Conservation (phyloP, 2,888 invertebrate species). For the Orthonychiurus folsomi region DNA sequence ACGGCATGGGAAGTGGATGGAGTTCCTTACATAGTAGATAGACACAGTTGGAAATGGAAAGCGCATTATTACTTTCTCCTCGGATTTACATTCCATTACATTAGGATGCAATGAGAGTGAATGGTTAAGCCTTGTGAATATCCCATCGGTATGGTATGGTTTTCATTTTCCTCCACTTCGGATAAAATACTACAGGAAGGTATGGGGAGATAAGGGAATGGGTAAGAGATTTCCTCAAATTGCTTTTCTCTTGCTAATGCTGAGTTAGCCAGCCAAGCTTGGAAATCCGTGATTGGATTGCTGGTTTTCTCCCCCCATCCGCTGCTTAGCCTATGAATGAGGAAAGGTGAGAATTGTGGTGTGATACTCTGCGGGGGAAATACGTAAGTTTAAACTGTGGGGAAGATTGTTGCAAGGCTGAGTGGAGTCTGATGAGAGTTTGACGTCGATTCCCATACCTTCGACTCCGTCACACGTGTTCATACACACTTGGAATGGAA, state of each 20-base stretch:
- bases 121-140: neutral
- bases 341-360: neutral
- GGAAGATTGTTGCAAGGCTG: neutral
- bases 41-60: too few species aligned
- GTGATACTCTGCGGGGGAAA: neutral
- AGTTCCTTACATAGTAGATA: too few species aligned
- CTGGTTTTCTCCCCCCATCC: neutral
- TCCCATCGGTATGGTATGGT: neutral
- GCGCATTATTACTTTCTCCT: neutral
- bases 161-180: neutral
- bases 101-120: neutral
- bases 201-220: neutral
- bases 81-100: neutral
- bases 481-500: neutral
- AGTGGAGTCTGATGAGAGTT: slow-evolving; percentile 1
- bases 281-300: neutral
- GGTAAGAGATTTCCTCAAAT: neutral
- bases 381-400: too few species aligned
- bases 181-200: neutral
- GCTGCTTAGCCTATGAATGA: neutral
- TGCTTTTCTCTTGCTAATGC: neutral
- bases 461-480: neutral
- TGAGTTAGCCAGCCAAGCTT: neutral
- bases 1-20: too few species aligned
- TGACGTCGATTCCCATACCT: neutral